Conservation (phyloP, 1,140 invertebrate genomes). For the Lepidostoma basale region DNA sequence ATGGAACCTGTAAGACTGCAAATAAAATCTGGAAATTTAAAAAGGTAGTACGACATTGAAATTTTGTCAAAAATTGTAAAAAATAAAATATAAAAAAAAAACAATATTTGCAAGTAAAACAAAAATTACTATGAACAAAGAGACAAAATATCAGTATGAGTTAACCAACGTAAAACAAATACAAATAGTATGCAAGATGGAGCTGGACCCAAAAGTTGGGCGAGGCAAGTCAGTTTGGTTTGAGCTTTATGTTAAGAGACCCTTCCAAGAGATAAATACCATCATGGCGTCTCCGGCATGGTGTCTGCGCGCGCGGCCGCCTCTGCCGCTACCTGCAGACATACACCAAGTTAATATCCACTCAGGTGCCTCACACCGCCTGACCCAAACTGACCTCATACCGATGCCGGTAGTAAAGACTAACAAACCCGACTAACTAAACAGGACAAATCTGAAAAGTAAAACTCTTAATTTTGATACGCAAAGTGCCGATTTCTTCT, state of each 20-base stretch:
- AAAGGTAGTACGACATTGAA: slow-evolving; percentile 60
- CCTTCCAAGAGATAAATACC: slow-evolving; percentile 68
- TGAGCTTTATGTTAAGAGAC: slow-evolving; percentile 62
- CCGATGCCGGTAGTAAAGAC: neutral
- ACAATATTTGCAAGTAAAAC: slow-evolving; percentile 41
- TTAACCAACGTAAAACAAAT: slow-evolving; percentile 29
- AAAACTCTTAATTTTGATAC: slow-evolving; percentile 36
- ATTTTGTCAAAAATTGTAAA: slow-evolving; percentile 51
- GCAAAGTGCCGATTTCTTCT: slow-evolving; percentile 30
- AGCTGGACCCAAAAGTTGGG: slow-evolving; percentile 62
- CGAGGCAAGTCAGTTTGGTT: slow-evolving; percentile 62
- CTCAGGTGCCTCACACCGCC: slow-evolving; percentile 37
- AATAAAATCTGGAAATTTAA: slow-evolving; percentile 60
- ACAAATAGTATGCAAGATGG: slow-evolving; percentile 41
- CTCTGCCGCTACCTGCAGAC: slow-evolving; percentile 63
- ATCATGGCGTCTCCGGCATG: slow-evolving; percentile 64
- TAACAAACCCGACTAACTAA: slow-evolving; percentile 8
- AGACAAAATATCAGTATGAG: slow-evolving; percentile 44
- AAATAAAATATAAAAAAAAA: slow-evolving; percentile 15
- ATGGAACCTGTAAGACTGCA: slow-evolving; percentile 59
- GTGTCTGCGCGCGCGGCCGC: slow-evolving; percentile 53
- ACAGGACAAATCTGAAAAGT: slow-evolving; percentile 37
- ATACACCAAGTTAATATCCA: slow-evolving; percentile 58
- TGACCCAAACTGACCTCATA: slow-evolving; percentile 37
- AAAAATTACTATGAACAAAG: slow-evolving; percentile 42